Percentiles rank a stretch among this genome's conserved stretches.
These are phyloP conservation scores for Diglossa cyanea DNA, from an alignment of 2,797 vertebrate genomes.

Conservation along the genomic window DNA sequence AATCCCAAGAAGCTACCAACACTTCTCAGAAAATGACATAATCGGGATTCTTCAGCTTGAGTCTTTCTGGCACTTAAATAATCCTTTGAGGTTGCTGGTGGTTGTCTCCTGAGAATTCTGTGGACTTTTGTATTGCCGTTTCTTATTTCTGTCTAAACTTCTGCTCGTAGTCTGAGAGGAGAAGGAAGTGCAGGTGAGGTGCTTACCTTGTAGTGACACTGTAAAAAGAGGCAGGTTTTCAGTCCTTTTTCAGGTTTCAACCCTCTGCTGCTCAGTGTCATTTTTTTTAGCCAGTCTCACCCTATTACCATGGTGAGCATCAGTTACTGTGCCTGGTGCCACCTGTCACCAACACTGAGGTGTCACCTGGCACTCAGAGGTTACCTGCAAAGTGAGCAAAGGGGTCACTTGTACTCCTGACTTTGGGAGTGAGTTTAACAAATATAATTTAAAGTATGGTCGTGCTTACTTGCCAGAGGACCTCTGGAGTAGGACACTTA, in stretches of 20 bases:
- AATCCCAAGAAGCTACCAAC: neutral
- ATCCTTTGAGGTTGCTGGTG: neutral
- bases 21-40: neutral
- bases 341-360: rapidly evolving
- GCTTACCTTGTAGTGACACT: neutral
- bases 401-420: neutral
- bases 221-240: neutral
- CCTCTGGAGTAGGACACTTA: neutral
- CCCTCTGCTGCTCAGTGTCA: neutral
- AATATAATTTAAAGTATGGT: neutral
- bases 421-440: neutral
- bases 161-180: neutral
- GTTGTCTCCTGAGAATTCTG: neutral
- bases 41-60: neutral
- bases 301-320: neutral
- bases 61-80: neutral
- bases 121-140: rapidly evolving
- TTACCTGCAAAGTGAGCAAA: neutral
- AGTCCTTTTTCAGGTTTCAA: neutral
- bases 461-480: neutral
- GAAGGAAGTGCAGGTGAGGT: neutral
- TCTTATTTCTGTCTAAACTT: neutral
- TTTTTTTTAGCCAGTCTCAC: neutral
- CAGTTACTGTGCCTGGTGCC: neutral
- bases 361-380: neutral